Evolutionary conservation across 2,888 invertebrate species (phyloP).

Genomic region (Periphyllus acericola): DNA sequence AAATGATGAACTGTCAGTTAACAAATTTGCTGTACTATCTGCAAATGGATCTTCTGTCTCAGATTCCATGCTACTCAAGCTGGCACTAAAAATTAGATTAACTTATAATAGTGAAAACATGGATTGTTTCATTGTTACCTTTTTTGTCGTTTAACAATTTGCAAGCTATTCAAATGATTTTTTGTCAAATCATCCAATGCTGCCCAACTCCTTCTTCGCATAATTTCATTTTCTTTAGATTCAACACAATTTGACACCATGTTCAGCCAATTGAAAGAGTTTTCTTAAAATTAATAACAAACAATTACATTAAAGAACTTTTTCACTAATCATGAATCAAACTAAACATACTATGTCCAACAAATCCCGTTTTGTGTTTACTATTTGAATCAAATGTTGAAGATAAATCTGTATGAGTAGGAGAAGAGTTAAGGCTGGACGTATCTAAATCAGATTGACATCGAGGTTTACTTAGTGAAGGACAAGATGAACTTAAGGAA

Average conservation of each 20-base stretch:
- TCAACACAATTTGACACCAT: conserved; percentile 38
- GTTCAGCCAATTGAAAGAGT: conserved; percentile 65
- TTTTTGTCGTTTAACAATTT: conserved; percentile 55
- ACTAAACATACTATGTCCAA: conserved; percentile 32
- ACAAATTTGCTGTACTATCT: conserved; percentile 68
- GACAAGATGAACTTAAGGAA: conserved; percentile 77
- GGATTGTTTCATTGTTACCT: conserved; percentile 43
- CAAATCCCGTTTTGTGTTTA: conserved; percentile 31
- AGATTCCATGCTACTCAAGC: conserved; percentile 84
- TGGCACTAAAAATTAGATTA: conserved; percentile 70
- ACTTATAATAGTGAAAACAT: conserved; percentile 67
- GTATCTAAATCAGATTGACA: conserved; percentile 70
- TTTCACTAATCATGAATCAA: neutral
- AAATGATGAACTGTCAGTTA: conserved; percentile 70
- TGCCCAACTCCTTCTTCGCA: conserved; percentile 85
- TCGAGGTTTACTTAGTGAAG: conserved; percentile 71
- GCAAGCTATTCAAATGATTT: conserved; percentile 20
- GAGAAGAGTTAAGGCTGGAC: conserved; percentile 70
- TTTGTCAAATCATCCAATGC: conserved; percentile 79
- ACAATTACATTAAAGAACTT: neutral
- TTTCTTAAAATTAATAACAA: conserved; percentile 63
- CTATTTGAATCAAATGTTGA: conserved; percentile 56
- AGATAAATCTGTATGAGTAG: conserved; percentile 68
- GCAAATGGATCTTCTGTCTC: conserved; percentile 79
- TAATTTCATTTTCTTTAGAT: conserved; percentile 69